Conservation (phyloP, 37 sponge, comb jelly and placozoan genomes). For the Beroe forskalii region DNA sequence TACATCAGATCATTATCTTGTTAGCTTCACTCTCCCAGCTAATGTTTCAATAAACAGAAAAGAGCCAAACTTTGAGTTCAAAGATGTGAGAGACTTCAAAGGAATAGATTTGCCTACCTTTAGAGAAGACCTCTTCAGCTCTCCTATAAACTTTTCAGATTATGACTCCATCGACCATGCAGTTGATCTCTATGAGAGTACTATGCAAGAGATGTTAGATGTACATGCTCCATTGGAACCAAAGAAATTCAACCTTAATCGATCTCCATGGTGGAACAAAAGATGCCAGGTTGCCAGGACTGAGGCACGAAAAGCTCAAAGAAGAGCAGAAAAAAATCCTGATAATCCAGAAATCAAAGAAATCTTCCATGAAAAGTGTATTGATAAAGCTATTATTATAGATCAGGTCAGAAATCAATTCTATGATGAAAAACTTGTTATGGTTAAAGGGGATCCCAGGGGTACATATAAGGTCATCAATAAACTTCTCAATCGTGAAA, state of each 20-base stretch:
- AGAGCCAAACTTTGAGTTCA: no score
- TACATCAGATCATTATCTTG: neutral
- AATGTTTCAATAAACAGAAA: no score
- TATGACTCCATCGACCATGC: no score
- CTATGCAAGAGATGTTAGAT: no score
- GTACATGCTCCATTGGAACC: neutral
- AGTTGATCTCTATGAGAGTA: no score
- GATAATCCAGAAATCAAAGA: neutral
- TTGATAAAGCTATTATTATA: neutral
- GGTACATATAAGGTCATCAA: neutral
- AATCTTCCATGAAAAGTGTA: neutral
- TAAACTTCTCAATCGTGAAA: neutral
- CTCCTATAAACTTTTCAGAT: neutral
- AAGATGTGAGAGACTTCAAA: neutral
- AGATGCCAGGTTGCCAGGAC: neutral
- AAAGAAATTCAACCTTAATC: neutral
- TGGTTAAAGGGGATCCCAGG: neutral
- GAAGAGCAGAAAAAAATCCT: neutral
- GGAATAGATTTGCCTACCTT: neutral
- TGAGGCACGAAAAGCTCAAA: neutral
- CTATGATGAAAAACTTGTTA: neutral
- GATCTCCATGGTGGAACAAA: neutral
- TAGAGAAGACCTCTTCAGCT: neutral
- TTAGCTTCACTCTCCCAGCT: neutral
- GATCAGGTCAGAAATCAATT: neutral